Evolutionary conservation across 1,140 invertebrate species (phyloP).

Genomic region (Stegodyphus mimosarum): DNA sequence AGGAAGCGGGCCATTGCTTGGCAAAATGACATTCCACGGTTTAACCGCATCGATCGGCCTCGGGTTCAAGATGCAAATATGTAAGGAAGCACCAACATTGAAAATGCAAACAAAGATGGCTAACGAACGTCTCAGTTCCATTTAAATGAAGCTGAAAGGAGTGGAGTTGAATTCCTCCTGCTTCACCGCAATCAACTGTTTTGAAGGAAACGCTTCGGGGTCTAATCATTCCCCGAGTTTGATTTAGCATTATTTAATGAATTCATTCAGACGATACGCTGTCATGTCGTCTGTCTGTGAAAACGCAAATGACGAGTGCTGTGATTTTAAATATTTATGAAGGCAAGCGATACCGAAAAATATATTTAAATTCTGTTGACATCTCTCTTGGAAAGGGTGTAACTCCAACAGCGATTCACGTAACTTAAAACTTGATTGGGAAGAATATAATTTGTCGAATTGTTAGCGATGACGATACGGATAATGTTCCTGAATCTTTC

Average conservation of each 20-base stretch:
- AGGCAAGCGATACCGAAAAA: too few species aligned
- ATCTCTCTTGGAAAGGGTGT: not conserved
- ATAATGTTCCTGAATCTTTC: too few species aligned
- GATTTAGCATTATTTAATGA: constrained; percentile 47
- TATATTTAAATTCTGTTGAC: too few species aligned
- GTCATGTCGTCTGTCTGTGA: not conserved
- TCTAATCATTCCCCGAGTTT: constrained; percentile 39
- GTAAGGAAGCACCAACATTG: constrained; percentile 44
- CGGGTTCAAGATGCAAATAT: constrained; percentile 47
- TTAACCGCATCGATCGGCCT: constrained; percentile 33
- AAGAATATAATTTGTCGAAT: too few species aligned
- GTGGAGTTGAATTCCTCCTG: constrained; percentile 23
- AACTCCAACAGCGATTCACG: not conserved
- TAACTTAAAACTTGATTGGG: too few species aligned
- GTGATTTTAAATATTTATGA: too few species aligned
- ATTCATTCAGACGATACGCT: constrained; percentile 29
- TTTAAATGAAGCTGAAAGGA: constrained; percentile 20
- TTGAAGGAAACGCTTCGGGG: constrained; percentile 44
- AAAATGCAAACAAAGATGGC: constrained; percentile 50
- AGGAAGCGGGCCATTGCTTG: too few species aligned
- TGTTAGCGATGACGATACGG: too few species aligned
- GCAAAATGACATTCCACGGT: not conserved
- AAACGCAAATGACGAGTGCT: too few species aligned
- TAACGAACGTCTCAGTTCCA: constrained; percentile 36
- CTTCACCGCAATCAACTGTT: constrained; percentile 27